Evolutionary conservation across 1,140 invertebrate genomes (phyloP).

Genomic region (Zophobas morio): DNA sequence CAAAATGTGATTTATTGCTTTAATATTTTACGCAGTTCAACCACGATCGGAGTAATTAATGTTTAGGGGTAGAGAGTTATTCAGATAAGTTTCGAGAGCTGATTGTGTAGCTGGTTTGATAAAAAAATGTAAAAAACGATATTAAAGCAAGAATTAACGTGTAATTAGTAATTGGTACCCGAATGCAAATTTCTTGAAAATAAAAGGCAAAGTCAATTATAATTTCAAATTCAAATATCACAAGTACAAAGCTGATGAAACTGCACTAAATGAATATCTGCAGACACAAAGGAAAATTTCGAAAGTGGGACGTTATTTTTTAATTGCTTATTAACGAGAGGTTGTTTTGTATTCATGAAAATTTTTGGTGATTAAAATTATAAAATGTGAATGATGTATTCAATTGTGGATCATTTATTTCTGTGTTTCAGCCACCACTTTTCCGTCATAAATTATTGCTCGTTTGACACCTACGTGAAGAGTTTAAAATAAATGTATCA

Average conservation of each 20-base stretch:
- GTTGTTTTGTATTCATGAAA: background rate
- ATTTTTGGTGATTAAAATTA: slow-evolving; percentile 2
- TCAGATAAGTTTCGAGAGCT: background rate
- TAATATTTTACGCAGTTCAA: slow-evolving; percentile 13
- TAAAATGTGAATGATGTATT: background rate
- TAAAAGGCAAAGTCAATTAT: slow-evolving; percentile 34
- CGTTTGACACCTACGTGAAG: too few relatives aligned
- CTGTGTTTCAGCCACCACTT: too few relatives aligned
- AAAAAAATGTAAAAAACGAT: background rate
- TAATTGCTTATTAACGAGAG: background rate
- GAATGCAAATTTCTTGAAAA: slow-evolving; percentile 35
- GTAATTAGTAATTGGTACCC: slow-evolving; percentile 10
- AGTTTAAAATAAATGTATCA: background rate
- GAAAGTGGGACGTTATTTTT: background rate
- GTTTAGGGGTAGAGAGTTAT: background rate
- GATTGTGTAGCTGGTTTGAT: background rate
- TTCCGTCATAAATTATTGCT: too few relatives aligned
- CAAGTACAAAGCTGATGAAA: slow-evolving; percentile 38
- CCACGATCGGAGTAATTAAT: background rate
- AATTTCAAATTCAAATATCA: slow-evolving; percentile 36
- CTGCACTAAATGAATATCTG: slow-evolving; percentile 24
- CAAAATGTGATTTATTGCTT: slow-evolving; percentile 20
- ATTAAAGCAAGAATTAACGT: slow-evolving; percentile 9
- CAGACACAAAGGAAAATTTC: slow-evolving; percentile 9
- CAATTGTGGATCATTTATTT: too few relatives aligned